Percentiles rank a stretch among this genome's conserved stretches.
Conservation (phyloP, 2,113 vertebrate species). For the Heptranchias perlo region DNA sequence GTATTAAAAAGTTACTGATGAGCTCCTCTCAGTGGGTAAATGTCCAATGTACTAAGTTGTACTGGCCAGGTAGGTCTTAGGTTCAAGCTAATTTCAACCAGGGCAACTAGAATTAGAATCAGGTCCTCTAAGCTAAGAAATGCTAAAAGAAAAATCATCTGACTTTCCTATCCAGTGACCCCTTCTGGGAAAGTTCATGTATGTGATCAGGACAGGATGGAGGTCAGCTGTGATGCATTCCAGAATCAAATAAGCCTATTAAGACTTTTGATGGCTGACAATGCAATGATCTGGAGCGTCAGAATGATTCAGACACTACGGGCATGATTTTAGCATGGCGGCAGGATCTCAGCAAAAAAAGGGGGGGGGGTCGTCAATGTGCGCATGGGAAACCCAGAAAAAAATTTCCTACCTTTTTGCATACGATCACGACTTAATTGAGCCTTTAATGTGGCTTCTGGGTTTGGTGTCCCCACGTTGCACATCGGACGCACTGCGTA, state of each 20-base stretch:
- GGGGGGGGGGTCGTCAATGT: no score
- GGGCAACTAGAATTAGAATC: neutral
- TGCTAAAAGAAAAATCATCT: neutral
- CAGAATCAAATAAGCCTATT: neutral
- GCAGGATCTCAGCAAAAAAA: no score
- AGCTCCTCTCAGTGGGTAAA: neutral
- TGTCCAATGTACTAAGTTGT: neutral
- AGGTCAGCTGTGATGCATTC: neutral
- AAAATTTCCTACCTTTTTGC: no score
- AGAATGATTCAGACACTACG: neutral
- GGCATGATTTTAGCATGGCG: no score
- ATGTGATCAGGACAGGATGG: neutral
- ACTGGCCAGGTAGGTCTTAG: neutral
- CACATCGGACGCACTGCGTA: no score
- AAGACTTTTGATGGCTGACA: neutral
- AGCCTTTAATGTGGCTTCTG: no score
- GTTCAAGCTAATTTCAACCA: neutral
- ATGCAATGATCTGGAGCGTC: neutral
- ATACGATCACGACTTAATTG: no score
- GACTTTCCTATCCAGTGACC: neutral
- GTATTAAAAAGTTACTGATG: neutral
- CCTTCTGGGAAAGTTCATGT: neutral
- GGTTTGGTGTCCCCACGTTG: no score
- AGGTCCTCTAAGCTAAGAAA: neutral
- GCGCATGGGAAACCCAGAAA: no score